Evolutionary conservation across 2,113 vertebrate species (phyloP).

Genomic region (Percopsis transmontana): DNA sequence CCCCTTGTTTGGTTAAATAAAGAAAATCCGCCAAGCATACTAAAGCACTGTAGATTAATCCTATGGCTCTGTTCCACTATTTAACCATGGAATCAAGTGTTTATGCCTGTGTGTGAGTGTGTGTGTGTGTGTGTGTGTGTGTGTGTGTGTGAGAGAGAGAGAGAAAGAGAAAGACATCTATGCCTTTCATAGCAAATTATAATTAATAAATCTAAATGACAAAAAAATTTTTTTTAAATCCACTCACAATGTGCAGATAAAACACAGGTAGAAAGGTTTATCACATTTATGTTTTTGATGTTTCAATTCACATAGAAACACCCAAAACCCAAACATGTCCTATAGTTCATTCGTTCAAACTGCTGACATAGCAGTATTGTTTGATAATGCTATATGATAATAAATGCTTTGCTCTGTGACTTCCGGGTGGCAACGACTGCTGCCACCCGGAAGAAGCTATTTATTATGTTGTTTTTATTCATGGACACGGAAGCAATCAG

Average conservation of each 20-base stretch:
- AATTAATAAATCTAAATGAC: not conserved
- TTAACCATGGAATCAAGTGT: conserved; percentile 68
- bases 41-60: conserved; percentile 57
- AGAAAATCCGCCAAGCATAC: conserved; percentile 74
- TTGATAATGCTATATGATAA: not conserved
- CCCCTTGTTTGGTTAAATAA: conserved; percentile 76
- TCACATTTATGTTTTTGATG: too few relatives aligned
- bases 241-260: too few relatives aligned
- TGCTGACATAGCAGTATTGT: not conserved
- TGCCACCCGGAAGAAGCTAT: not conserved
- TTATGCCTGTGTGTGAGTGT: conserved; percentile 37
- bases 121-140: conserved; percentile 43
- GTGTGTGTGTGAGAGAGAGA: conserved; percentile 27
- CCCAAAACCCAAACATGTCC: not conserved
- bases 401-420: not conserved
- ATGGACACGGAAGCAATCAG: conserved; percentile 5
- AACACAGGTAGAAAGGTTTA: too few relatives aligned
- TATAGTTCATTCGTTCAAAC: not conserved
- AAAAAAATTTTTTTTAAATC: conserved; percentile 1
- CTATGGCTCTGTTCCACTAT: conserved; percentile 65
- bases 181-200: too few relatives aligned
- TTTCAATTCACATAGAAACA: not conserved
- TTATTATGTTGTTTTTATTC: not conserved
- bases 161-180: too few relatives aligned
- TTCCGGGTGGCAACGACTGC: not conserved